phyloP scores from a whole-genome alignment of 2,888 invertebrate species.

The Actias luna region DNA sequence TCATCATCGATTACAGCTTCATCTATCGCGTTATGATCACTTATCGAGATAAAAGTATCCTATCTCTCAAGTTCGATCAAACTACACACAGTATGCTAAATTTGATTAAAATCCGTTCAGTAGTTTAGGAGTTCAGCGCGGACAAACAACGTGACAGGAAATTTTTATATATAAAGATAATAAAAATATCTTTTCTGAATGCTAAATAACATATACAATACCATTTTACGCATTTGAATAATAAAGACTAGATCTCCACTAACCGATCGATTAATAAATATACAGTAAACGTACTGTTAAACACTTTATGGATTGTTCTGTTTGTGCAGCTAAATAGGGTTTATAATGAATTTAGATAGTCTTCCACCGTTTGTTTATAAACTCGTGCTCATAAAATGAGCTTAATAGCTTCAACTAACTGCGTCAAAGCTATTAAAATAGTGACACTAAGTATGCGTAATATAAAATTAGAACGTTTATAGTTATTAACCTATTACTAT shows the following conservation, averaged over 20 bases:
- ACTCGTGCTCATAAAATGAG: conserved; percentile 30
- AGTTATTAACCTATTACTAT: conserved; percentile 16
- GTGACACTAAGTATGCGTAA: conserved; percentile 16
- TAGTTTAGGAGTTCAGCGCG: too few relatives aligned
- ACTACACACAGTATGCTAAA: too few relatives aligned
- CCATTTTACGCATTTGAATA: background rate
- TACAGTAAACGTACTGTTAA: conserved; percentile 8
- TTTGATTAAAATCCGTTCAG: too few relatives aligned
- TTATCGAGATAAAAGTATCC: too few relatives aligned
- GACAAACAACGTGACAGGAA: too few relatives aligned
- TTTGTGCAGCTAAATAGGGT: conserved; percentile 13
- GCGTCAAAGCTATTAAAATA: conserved; percentile 23
- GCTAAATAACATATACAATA: background rate
- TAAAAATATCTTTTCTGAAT: too few relatives aligned
- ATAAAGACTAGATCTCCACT: background rate
- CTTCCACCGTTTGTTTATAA: conserved; percentile 29
- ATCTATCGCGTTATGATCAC: too few relatives aligned
- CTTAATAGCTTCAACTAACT: conserved; percentile 28
- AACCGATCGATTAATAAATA: conserved; percentile 4
- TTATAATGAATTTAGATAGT: conserved; percentile 22
- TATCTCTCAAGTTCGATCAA: too few relatives aligned
- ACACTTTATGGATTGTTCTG: conserved; percentile 14
- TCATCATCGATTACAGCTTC: too few relatives aligned
- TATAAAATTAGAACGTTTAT: conserved; percentile 12
- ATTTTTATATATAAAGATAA: too few relatives aligned